Percentiles rank a stretch among this genome's conserved stretches.
Conservation (phyloP, 2,888 invertebrate genomes). For the Pachydiplax longipennis region DNA sequence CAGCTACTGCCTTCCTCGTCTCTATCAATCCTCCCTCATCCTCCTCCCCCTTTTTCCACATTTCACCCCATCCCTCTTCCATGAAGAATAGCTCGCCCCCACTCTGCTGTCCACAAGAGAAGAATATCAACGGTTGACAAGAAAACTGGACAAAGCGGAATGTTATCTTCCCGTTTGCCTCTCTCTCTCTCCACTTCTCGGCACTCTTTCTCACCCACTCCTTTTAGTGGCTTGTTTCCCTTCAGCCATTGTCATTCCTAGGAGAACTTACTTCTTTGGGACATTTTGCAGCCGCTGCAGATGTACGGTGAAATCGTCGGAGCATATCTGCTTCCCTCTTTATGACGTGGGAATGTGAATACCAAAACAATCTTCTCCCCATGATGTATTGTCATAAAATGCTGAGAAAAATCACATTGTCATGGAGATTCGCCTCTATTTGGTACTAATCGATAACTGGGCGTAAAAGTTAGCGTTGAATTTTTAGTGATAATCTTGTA, state of each 20-base stretch:
- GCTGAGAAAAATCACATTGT: background rate
- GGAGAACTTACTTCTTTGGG: background rate
- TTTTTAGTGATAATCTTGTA: no score
- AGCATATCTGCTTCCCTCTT: background rate
- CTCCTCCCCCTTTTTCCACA: background rate
- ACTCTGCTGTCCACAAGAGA: background rate
- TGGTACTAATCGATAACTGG: no score
- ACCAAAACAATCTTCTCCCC: background rate
- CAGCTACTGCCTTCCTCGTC: background rate
- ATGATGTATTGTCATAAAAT: background rate
- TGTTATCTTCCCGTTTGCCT: background rate
- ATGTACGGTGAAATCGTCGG: background rate
- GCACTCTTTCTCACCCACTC: background rate
- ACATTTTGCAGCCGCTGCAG: background rate
- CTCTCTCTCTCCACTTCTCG: background rate
- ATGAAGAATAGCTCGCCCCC: background rate
- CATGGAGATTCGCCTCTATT: background rate
- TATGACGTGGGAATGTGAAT: background rate
- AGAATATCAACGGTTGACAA: conserved; percentile 20
- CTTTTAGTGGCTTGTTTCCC: conserved; percentile 7
- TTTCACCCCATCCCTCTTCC: background rate
- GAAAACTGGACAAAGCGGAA: conserved; percentile 20
- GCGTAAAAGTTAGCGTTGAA: no score
- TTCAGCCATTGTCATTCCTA: background rate
- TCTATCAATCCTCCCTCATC: background rate